These are phyloP conservation scores for Ameiurus melas DNA, from an alignment of 2,113 vertebrate genomes.

Conservation along the genomic window DNA sequence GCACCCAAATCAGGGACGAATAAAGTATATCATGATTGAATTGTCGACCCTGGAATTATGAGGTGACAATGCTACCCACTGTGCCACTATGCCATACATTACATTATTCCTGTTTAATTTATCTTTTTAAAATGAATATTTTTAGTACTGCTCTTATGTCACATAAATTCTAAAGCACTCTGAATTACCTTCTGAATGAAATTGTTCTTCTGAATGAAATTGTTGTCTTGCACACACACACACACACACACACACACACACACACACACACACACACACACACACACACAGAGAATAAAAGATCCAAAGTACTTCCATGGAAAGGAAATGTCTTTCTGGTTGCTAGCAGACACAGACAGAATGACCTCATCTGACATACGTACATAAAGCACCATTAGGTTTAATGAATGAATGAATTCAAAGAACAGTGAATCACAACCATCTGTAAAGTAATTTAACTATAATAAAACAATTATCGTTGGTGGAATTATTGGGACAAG, in stretches of 20 bases:
- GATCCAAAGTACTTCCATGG: not conserved
- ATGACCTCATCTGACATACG: not conserved
- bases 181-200: not conserved
- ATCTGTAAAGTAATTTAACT: not conserved
- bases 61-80: not conserved
- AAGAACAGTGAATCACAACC: not conserved
- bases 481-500: not conserved
- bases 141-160: too few relatives aligned
- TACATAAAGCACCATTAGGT: not conserved
- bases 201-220: not conserved
- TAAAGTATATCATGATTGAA: too few relatives aligned
- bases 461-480: not conserved
- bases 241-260: not conserved
- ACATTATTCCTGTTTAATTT: too few relatives aligned
- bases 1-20: too few relatives aligned
- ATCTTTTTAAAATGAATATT: too few relatives aligned
- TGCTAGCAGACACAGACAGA: conserved; percentile 7
- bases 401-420: not conserved
- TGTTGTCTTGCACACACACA: not conserved
- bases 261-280: not conserved
- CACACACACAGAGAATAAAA: not conserved
- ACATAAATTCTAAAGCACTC: not conserved
- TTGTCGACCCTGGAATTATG: not conserved
- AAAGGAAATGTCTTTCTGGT: conserved; percentile 10
- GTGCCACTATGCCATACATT: too few relatives aligned